Evolutionary conservation across 2,113 vertebrate genomes (phyloP).

Genomic region (Pteropus alecto): DNA sequence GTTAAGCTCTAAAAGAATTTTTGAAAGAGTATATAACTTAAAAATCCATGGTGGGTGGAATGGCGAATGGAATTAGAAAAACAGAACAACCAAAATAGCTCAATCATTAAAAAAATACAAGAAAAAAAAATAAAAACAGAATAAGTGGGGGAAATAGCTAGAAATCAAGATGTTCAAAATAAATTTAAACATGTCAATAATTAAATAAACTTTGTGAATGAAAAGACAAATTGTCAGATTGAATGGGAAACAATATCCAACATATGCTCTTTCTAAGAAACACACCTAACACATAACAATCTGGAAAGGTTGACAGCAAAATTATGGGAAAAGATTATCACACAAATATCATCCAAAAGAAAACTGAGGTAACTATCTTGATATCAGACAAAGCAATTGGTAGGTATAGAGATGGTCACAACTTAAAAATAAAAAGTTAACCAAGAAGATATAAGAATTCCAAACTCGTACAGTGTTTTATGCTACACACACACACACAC

Average conservation of each 20-base stretch:
- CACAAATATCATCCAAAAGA: background rate
- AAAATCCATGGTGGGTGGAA: background rate
- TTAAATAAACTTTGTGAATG: background rate
- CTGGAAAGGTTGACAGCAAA: background rate
- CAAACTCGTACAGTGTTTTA: background rate
- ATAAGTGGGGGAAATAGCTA: background rate
- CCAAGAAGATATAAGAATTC: background rate
- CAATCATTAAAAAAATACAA: background rate
- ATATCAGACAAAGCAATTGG: background rate
- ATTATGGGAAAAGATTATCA: background rate
- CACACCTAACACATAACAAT: background rate
- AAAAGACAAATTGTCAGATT: background rate
- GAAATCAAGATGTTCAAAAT: background rate
- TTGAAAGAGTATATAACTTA: background rate
- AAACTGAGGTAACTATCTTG: background rate
- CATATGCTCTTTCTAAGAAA: background rate
- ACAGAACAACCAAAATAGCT: background rate
- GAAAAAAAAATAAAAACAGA: background rate
- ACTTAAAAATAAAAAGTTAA: background rate
- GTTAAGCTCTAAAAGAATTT: background rate
- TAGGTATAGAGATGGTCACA: background rate
- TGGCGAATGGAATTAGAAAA: background rate
- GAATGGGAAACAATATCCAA: background rate
- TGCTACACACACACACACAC: too few relatives aligned
- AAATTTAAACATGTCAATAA: background rate